These are phyloP conservation scores for Rotaria socialis DNA, from an alignment of 2,888 invertebrate genomes.

Conservation along the genomic window DNA sequence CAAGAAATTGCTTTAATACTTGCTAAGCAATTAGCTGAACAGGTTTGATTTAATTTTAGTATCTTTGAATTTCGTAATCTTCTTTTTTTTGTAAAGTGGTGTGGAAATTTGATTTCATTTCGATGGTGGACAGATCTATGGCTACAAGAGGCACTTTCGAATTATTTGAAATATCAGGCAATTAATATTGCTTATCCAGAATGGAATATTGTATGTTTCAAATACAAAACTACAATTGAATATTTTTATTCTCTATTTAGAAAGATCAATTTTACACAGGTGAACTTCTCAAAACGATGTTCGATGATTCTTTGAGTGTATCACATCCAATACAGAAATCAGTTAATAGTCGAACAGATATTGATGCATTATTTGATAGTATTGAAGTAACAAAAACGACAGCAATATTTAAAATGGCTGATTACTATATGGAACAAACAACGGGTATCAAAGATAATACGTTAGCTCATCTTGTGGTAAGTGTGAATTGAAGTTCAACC, in stretches of 20 bases:
- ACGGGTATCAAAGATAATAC: neutral
- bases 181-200: slow-evolving; percentile 40
- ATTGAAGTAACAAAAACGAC: slow-evolving; percentile 42
- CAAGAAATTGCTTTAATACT: slow-evolving; percentile 42
- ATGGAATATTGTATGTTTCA: slow-evolving; percentile 42
- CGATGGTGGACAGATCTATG: slow-evolving; percentile 45
- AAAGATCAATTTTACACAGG: slow-evolving; percentile 38
- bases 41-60: neutral
- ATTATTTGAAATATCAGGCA: slow-evolving; percentile 45
- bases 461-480: neutral
- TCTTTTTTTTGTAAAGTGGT: slow-evolving; percentile 39
- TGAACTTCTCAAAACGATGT: slow-evolving; percentile 36
- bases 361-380: slow-evolving; percentile 43
- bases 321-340: slow-evolving; percentile 45
- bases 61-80: neutral
- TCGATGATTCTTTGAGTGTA: slow-evolving; percentile 37
- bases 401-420: slow-evolving; percentile 46
- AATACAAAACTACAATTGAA: neutral
- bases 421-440: slow-evolving; percentile 13
- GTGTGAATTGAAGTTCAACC: too few relatives aligned
- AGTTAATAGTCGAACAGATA: slow-evolving; percentile 37
- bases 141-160: slow-evolving; percentile 43
- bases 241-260: neutral
- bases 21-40: slow-evolving; percentile 45
- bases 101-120: slow-evolving; percentile 39